These are phyloP conservation scores for Dallia pectoralis DNA, from an alignment of 2,797 vertebrate species.

Conservation along the genomic window DNA sequence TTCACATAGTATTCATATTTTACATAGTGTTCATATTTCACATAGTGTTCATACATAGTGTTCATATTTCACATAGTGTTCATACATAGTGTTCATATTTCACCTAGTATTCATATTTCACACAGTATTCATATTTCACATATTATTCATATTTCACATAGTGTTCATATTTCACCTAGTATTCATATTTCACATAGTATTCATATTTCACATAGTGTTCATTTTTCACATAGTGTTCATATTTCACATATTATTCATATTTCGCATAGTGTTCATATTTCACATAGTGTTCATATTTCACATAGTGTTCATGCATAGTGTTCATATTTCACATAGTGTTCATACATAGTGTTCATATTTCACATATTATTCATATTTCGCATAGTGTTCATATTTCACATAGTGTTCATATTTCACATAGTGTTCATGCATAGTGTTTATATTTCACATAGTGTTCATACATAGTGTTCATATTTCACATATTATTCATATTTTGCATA, in stretches of 20 bases:
- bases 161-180: conserved; percentile 30
- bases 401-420: conserved; percentile 36
- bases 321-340: conserved; percentile 44
- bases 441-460: too few relatives aligned
- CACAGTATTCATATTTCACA: conserved; percentile 36
- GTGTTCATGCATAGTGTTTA: too few relatives aligned
- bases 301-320: too few relatives aligned
- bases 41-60: too few relatives aligned
- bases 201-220: conserved; percentile 34
- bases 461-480: conserved; percentile 36
- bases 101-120: conserved; percentile 32
- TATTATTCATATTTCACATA: too few relatives aligned
- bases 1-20: too few relatives aligned
- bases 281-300: conserved; percentile 36
- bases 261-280: conserved; percentile 36
- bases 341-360: conserved; percentile 36
- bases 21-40: conserved; percentile 36
- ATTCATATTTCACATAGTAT: conserved; percentile 35
- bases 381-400: conserved; percentile 36
- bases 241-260: too few relatives aligned
- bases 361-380: too few relatives aligned
- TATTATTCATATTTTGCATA: too few relatives aligned
- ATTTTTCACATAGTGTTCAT: conserved; percentile 34
- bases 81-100: conserved; percentile 36
- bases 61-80: conserved; percentile 44